Evolutionary conservation across 1,140 invertebrate species (phyloP).

Genomic region (Temnothorax curvispinosus): DNA sequence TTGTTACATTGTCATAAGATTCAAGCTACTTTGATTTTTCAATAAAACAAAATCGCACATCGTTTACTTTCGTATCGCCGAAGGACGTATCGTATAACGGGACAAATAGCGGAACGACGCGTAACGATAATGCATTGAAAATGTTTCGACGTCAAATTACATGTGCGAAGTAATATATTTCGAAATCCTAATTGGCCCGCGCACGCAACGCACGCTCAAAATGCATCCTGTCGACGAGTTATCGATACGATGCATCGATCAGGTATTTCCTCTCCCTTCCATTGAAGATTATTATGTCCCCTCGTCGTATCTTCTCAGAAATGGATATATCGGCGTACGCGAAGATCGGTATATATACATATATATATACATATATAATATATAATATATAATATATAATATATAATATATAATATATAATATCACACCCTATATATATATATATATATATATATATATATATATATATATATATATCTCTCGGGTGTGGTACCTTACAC

Average conservation of each 20-base stretch:
- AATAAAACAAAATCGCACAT: background rate
- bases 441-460: background rate
- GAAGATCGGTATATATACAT: constrained; percentile 38
- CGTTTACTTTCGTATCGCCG: constrained; percentile 15
- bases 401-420: background rate
- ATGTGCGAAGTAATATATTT: constrained; percentile 51
- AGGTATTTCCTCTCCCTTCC: background rate
- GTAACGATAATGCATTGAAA: constrained; percentile 23
- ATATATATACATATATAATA: background rate
- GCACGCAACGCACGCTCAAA: constrained; percentile 36
- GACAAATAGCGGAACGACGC: constrained; percentile 18
- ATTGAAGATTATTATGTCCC: constrained; percentile 63
- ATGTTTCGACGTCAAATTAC: constrained; percentile 54
- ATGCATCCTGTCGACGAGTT: constrained; percentile 35
- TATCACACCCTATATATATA: background rate
- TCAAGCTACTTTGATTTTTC: background rate
- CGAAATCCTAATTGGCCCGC: constrained; percentile 47
- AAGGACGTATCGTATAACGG: background rate
- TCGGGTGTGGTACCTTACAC: constrained; percentile 68
- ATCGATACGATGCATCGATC: constrained; percentile 65
- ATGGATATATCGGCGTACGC: constrained; percentile 65
- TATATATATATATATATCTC: constrained; percentile 35
- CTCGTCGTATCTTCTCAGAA: constrained; percentile 68
- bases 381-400: background rate
- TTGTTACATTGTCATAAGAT: background rate